Base-by-base conservation (phyloP, 2,113 vertebrate genomes). In the Phalacrocorax aristotelis region DNA sequence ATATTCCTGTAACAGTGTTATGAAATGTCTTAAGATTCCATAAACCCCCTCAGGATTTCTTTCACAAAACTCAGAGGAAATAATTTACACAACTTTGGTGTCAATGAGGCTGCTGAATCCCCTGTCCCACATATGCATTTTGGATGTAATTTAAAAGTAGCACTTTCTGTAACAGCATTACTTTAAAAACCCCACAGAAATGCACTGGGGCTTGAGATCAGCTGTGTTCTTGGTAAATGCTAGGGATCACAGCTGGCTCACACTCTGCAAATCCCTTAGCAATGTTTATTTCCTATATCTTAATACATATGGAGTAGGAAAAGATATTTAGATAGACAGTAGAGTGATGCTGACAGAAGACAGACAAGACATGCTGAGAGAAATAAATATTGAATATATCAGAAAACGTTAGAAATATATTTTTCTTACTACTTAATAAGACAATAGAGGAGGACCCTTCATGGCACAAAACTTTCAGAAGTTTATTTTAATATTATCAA, bases 1-100 rank as follows among this genome's bases (percentile, higher is more conserved):
- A 42, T 61, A 88, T 49, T 77, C 10, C 23, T 80, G 36, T 44
- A 83, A 90, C 18, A 83, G 36, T 86, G 66, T 76, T 70, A 58
- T 22, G 27, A 94, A 92, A 79, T 79, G 7, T 65, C 46, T 88
- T 79, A 74, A 13, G 77, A 55, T 51, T 93, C 58, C 21, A 55
- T 54, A 80, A 85, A 79, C 1, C 11, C 13, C 66, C 29, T 66
- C n/a, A 90, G 21, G 22, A 85, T 40, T 44, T 88, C 27, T 69
- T 78, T 69, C 54, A 76, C 48, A 80, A 86, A n/a, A 29, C 46
- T 83, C 71, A 54, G 18, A 93, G 69, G 62, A 95, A 95, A 85
- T 69, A 68, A 68, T 90, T 85, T 94, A 57, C 49, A 61, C 1
- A 4, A 64, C 36, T 90, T 36, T 69, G 21, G 29, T 82, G 49